phyloP scores from a whole-genome alignment of 1,140 invertebrate species.

The Cotesia glomerata region DNA sequence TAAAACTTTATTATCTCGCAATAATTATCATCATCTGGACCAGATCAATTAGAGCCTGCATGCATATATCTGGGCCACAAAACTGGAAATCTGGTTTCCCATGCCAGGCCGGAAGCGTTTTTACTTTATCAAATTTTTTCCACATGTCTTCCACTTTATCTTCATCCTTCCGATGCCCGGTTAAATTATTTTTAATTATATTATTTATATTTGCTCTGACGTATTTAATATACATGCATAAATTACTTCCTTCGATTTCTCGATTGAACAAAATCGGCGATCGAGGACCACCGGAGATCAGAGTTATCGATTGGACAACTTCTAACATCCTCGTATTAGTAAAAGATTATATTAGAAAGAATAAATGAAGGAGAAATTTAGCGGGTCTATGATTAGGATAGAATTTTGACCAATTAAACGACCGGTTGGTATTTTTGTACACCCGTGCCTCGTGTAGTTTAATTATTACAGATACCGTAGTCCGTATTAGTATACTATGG shows the following conservation, averaged over 20 bases:
- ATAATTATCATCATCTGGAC: too few species aligned
- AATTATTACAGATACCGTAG: not conserved
- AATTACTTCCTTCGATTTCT: not conserved
- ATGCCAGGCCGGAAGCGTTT: not conserved
- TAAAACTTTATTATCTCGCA: too few species aligned
- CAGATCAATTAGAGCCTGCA: too few species aligned
- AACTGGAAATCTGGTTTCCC: not conserved
- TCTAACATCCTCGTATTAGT: not conserved
- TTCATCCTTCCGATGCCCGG: not conserved
- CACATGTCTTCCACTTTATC: not conserved
- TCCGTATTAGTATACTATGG: not conserved
- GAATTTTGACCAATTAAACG: conserved; percentile 33
- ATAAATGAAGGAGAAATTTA: not conserved
- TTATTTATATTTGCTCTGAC: not conserved
- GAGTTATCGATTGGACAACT: conserved; percentile 28
- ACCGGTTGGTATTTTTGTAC: conserved; percentile 2
- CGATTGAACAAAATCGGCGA: not conserved
- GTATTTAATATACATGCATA: not conserved
- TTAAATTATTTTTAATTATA: not conserved
- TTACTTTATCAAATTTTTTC: not conserved
- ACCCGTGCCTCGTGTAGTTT: conserved; percentile 10
- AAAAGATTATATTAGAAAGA: not conserved
- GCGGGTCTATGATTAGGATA: conserved; percentile 24
- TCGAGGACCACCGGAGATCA: conserved; percentile 24
- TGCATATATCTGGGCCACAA: too few species aligned